These are phyloP conservation scores for Smittia aterrima DNA, from an alignment of 2,888 invertebrate genomes.

Conservation along the genomic window DNA sequence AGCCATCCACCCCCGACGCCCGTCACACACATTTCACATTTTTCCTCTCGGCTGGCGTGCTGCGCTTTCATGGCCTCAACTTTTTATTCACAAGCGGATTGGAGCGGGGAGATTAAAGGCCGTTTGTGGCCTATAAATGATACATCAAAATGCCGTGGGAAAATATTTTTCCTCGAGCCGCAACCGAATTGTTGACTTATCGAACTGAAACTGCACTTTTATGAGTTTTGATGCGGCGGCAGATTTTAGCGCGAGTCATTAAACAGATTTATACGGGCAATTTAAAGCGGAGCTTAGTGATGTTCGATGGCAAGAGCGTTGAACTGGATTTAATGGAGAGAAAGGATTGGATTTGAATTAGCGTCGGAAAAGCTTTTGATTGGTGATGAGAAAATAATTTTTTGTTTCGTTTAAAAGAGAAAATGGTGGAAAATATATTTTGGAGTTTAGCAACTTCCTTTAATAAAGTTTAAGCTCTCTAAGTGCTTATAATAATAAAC, in stretches of 20 bases:
- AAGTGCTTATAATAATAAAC: too few relatives aligned
- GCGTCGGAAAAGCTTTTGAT: too few relatives aligned
- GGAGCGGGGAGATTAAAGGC: not conserved
- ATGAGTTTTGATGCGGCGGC: not conserved
- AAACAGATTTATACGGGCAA: too few relatives aligned
- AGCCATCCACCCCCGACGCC: conserved; percentile 1
- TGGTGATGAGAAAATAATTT: too few relatives aligned
- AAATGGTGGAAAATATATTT: too few relatives aligned
- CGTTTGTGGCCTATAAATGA: not conserved
- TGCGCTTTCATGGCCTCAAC: conserved; percentile 3
- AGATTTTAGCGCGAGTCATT: not conserved
- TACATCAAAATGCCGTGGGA: conserved; percentile 10
- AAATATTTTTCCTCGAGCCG: not conserved
- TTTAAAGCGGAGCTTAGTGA: too few relatives aligned
- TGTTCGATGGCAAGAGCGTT: too few relatives aligned
- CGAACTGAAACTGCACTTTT: conserved; percentile 8
- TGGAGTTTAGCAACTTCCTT: too few relatives aligned
- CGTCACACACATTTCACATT: conserved; percentile 20
- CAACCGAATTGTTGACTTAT: conserved; percentile 1
- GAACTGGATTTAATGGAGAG: too few relatives aligned
- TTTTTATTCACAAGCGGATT: not conserved
- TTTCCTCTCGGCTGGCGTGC: not conserved
- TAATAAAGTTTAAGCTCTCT: too few relatives aligned
- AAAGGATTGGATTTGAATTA: too few relatives aligned
- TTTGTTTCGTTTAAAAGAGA: too few relatives aligned